phyloP scores from a whole-genome alignment of 2,797 vertebrate genomes.

The Enteromius viviparus region DNA sequence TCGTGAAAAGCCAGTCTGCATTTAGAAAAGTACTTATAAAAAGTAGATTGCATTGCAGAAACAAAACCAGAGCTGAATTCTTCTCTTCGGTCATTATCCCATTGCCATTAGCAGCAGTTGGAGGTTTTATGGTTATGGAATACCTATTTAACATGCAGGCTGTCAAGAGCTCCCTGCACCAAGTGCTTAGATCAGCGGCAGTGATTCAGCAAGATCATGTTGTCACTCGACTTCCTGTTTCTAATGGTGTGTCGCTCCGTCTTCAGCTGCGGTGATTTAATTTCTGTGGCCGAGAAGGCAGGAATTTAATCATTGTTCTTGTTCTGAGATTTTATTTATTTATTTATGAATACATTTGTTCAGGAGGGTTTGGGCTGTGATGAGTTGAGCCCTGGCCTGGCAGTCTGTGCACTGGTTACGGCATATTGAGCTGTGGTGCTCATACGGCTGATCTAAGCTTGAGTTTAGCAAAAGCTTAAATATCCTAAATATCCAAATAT shows the following conservation, averaged over 20 bases:
- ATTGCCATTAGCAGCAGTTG: constrained; percentile 7
- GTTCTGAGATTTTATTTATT: constrained; percentile 12
- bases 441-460: background rate
- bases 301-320: constrained; percentile 1
- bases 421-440: background rate
- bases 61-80: background rate
- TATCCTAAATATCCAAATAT: background rate
- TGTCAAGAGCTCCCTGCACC: constrained; percentile 28
- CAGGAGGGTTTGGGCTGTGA: background rate
- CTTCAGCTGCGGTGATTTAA: constrained; percentile 58
- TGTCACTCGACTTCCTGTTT: constrained; percentile 56
- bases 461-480: background rate
- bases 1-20: background rate
- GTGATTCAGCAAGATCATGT: constrained; percentile 65
- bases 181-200: constrained; percentile 59
- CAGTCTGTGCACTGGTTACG: background rate
- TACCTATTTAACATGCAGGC: constrained; percentile 29
- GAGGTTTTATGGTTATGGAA: constrained; percentile 10
- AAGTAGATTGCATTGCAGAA: background rate
- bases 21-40: background rate
- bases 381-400: background rate
- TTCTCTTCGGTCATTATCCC: background rate
- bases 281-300: constrained; percentile 62
- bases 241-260: constrained; percentile 57
- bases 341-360: background rate